Conservation (phyloP, 2,113 vertebrate genomes). For the Spizaetus ornatus region DNA sequence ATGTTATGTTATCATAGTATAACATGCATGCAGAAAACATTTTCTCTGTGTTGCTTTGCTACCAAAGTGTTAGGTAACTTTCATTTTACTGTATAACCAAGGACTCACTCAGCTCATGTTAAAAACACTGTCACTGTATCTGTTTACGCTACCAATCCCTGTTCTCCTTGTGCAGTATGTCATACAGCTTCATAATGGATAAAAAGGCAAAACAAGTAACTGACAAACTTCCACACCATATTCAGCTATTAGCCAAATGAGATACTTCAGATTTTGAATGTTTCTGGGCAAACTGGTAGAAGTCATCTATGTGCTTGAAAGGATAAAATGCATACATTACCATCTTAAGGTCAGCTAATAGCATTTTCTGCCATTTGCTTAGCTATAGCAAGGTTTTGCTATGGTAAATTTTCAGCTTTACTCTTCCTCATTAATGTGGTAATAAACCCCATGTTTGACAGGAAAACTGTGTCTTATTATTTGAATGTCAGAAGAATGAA, state of each 20-base stretch:
- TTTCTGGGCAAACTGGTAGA: neutral
- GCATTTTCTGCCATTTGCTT: too few relatives aligned
- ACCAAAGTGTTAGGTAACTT: neutral
- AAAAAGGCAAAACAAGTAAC: neutral
- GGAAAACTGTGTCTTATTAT: neutral
- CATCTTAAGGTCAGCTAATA: neutral
- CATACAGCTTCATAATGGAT: neutral
- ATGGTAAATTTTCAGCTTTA: neutral
- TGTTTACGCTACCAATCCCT: neutral
- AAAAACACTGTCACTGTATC: neutral
- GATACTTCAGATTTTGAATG: too few relatives aligned
- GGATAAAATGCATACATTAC: too few relatives aligned
- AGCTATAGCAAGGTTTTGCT: neutral
- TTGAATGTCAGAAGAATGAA: neutral
- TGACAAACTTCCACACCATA: neutral
- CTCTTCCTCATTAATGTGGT: neutral
- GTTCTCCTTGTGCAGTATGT: neutral
- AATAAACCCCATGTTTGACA: neutral
- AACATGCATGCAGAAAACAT: neutral
- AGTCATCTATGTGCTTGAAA: neutral
- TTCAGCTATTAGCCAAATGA: neutral
- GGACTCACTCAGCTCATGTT: fast-evolving
- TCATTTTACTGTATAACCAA: neutral
- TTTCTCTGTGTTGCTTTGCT: neutral
- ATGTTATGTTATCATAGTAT: neutral